A percentile compares a stretch with the other conserved stretches of the same genome.
phyloP scores from a whole-genome alignment of 2,113 vertebrate species.

The cattle (Bos taurus) region ARS-UCD2.0 NC_037347.1:46041001-46041500 shows the following conservation, averaged over 20 bases:
- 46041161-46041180: not conserved
- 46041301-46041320: not conserved
- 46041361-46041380: not conserved
- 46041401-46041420: not conserved
- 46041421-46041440: not conserved
- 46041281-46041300: not conserved
- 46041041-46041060: not conserved
- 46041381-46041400: rapidly evolving
- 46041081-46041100: not conserved
- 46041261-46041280: not conserved
- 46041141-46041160: not conserved
- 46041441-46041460: not conserved
- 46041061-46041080: not conserved
- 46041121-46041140: not conserved
- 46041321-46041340: not conserved
- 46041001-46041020: rapidly evolving
- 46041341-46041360: not conserved
- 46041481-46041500: not conserved
- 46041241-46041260: not conserved
- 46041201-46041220: not conserved
- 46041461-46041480: not conserved
- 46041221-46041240: not conserved
- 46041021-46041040: not conserved
- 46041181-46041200: not conserved
- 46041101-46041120: not conserved